Percentiles rank a stretch among this genome's conserved stretches.
Evolutionary conservation across 2,113 vertebrate genomes (phyloP).

Genomic region (Tenrec ecaudatus): DNA sequence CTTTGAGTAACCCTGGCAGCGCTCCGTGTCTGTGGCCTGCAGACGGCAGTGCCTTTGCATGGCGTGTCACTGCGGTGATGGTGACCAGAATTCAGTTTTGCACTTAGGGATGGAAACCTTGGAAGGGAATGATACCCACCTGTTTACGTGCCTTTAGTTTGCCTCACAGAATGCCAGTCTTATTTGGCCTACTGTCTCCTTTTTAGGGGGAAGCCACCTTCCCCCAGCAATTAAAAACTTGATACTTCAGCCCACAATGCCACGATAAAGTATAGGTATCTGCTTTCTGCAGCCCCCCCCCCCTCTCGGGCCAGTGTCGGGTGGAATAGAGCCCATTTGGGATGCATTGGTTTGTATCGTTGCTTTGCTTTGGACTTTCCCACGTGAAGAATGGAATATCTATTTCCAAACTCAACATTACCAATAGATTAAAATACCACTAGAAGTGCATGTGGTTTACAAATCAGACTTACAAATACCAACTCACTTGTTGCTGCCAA

Average conservation of each 20-base stretch:
- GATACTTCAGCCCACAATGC: no score
- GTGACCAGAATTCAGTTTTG: conserved; percentile 28
- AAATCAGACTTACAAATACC: not conserved
- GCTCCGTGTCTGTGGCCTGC: conserved; percentile 53
- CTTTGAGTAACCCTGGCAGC: conserved; percentile 37
- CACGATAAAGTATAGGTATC: no score
- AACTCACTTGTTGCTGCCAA: not conserved
- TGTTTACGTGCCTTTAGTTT: not conserved
- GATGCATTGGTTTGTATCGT: not conserved
- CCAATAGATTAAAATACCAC: not conserved
- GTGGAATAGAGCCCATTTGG: no score
- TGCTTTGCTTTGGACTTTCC: conserved; percentile 8
- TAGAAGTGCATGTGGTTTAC: not conserved
- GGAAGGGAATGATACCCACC: conserved; percentile 20
- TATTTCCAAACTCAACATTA: not conserved
- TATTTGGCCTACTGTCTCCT: no score
- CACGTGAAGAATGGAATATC: conserved; percentile 6
- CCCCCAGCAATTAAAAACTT: no score
- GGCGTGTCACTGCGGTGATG: conserved; percentile 7
- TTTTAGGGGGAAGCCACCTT: no score
- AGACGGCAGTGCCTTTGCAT: conserved; percentile 77
- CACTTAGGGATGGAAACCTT: conserved; percentile 55
- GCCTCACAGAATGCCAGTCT: not conserved
- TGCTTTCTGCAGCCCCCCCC: no score
- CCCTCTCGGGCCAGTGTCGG: not conserved